Base-by-base conservation (phyloP, 2,797 vertebrate genomes). In the Picus viridis region DNA sequence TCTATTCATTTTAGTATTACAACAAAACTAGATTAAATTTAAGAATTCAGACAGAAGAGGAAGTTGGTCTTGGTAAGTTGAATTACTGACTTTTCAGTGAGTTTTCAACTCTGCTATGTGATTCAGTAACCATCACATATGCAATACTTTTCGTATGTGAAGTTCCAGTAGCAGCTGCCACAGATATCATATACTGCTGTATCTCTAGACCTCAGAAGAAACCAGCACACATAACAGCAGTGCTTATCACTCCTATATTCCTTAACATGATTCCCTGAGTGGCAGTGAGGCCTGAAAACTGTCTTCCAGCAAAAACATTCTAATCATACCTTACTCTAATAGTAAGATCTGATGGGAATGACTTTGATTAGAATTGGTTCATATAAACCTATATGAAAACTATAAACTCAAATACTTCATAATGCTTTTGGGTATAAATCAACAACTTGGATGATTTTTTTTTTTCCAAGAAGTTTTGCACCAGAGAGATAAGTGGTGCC, bases 21-120 rank as follows among this genome's bases (percentile, higher is more conserved):
- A 95, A 51, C 15, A 36, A 81, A 63, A 39, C 20, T 26, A 57
- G 57, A 67, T 63, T 75, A 86, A 78, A 86, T 41, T 51, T 26
- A 88, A 93, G 71, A 89, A 91, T 64, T 93, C 41, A 62, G 45
- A 57, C 5, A 74, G 73, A 87, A 81, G 63, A 86, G 58, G 53
- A 57, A 70, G 41, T 67, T 88, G 41, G 49, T 82, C 49, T 73
- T 41, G 81, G 45, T 67, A 84, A 64, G 57, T 0, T 76, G n/a
- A 86, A 89, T 73, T 91, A 83, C 36, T 81, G 62, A 70, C 49
- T 78, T 91, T 32, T 22, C 70, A 88, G 12, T 39, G 53, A 78
- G 22, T 65, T 93, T 51, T 69, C 64, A 76, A 27, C n/a, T 74
- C 65, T 85, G 36, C 39, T 62, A 3, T 26, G 45, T 39, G 34